Base-by-base conservation (phyloP, 37 sponge, comb jelly and placozoan species). In the Beroe forskalii region DNA sequence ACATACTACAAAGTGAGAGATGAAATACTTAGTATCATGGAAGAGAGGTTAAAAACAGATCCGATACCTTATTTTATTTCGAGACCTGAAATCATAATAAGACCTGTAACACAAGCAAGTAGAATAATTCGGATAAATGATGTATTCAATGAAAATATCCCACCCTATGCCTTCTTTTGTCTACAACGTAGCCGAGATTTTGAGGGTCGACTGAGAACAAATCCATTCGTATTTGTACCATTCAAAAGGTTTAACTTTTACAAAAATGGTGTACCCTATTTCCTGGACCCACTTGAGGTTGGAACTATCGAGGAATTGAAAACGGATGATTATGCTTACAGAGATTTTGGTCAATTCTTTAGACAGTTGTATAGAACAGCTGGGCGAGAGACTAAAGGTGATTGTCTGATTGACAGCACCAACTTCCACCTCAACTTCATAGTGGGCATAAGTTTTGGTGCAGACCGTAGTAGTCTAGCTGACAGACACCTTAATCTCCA, bases 1-100 rank as follows among this genome's bases (percentile, higher is more conserved):
- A 63, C 66, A 22, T 63, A 63, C 27, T 63, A 63, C 17, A 22
- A n/a, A 63, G 66, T 63, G 30, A 63, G 66, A n/a, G 66, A 63
- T 63, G 66, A 63, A 63, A 63, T 63, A 3, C 30, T 63, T 3
- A 27, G 30, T 6, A 63, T 63, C 28, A 63, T 63, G 4, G 66
- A 63, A n/a, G 66, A 63, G 66, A 63, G 66, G 17, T 27, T 63
- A 6, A 63, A 23, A 63, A 63, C 4, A 23, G 66, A 63, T 63
- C 66, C 66, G 24, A 63, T 63, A 22, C 66, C 66, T 6, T 63
- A 63, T 23, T 63, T 63, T 27, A 63, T 63, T 23, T 63, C 66
- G 3, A 9, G 66, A 63, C 66, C 66, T 24, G 66, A 63, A 63
- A 63, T 63, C 66, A 63, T 63, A 63, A 27, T 63, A 63, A 22